A percentile compares a stretch with the other conserved stretches of the same genome.
Conservation (phyloP, 2,888 invertebrate genomes). For the Dicycla oo region DNA sequence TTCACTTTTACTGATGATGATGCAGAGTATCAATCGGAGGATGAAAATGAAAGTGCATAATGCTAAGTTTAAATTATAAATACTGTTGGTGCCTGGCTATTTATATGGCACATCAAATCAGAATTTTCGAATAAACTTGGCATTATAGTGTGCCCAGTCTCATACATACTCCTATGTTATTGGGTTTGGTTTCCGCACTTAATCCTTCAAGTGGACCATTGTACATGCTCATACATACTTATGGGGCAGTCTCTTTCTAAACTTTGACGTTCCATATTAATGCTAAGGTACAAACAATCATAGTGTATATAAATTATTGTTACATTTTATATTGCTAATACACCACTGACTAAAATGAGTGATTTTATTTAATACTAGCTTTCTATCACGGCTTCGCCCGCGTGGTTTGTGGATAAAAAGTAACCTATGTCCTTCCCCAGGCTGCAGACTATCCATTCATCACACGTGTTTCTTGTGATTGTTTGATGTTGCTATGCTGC, state of each 20-base stretch:
- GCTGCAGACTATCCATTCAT: too few relatives aligned
- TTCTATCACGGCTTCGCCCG: too few relatives aligned
- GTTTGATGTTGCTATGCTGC: too few relatives aligned
- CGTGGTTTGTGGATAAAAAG: too few relatives aligned
- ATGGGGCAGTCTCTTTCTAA: not conserved
- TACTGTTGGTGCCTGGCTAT: not conserved
- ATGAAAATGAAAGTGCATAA: slow-evolving; percentile 35
- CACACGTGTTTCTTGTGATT: too few relatives aligned
- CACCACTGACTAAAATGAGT: not conserved
- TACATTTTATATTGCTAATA: not conserved
- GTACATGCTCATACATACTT: too few relatives aligned
- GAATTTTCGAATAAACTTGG: not conserved
- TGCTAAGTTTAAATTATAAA: not conserved
- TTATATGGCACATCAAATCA: not conserved
- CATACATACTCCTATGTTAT: too few relatives aligned
- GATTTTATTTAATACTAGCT: slow-evolving; percentile 6
- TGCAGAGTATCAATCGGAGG: slow-evolving; percentile 38
- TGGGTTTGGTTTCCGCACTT: too few relatives aligned
- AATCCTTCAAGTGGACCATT: too few relatives aligned
- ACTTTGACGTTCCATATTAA: not conserved
- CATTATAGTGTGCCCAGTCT: not conserved
- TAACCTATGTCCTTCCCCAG: too few relatives aligned
- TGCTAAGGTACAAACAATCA: not conserved
- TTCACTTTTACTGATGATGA: slow-evolving; percentile 66
- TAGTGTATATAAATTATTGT: not conserved